Evolutionary conservation across 2,888 invertebrate species (phyloP).

Genomic region (Temnothorax ravouxi): DNA sequence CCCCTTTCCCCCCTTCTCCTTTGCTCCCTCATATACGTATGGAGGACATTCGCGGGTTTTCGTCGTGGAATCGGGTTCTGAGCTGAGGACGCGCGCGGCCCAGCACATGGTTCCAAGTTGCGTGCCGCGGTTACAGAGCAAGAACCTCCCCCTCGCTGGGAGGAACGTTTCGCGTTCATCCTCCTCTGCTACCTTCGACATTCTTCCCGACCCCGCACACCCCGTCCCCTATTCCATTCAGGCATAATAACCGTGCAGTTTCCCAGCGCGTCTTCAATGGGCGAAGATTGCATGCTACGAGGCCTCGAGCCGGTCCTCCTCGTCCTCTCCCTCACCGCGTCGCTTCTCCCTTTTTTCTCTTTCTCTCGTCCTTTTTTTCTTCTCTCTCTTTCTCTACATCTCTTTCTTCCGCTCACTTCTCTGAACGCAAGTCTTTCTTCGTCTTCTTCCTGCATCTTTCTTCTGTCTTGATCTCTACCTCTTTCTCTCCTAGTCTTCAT

Average conservation of each 20-base stretch:
- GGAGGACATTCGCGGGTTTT: constrained; percentile 62
- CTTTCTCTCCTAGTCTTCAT: constrained; percentile 37
- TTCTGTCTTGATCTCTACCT: constrained; percentile 58
- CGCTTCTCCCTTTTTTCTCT: constrained; percentile 52
- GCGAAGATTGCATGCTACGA: constrained; percentile 86
- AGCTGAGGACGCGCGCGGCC: constrained; percentile 61
- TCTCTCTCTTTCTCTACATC: constrained; percentile 54
- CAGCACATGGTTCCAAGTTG: constrained; percentile 74
- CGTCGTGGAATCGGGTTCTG: constrained; percentile 53
- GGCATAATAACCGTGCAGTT: constrained; percentile 86
- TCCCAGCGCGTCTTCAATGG: constrained; percentile 86
- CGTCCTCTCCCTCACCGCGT: constrained; percentile 70
- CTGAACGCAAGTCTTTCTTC: constrained; percentile 61
- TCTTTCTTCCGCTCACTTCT: constrained; percentile 61
- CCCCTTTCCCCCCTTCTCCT: too few species aligned
- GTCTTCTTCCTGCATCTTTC: constrained; percentile 62
- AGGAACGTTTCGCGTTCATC: constrained; percentile 78
- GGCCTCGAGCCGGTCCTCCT: constrained; percentile 80
- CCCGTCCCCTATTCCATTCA: constrained; percentile 83
- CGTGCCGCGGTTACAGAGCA: constrained; percentile 78
- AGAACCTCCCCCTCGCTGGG: constrained; percentile 78
- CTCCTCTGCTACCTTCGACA: constrained; percentile 78
- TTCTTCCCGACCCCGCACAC: constrained; percentile 75
- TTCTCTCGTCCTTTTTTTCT: constrained; percentile 42
- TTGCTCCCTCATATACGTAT: constrained; percentile 6